Base-by-base conservation (phyloP, 2,797 vertebrate genomes). In the Microctenopoma steveboyesi region DNA sequence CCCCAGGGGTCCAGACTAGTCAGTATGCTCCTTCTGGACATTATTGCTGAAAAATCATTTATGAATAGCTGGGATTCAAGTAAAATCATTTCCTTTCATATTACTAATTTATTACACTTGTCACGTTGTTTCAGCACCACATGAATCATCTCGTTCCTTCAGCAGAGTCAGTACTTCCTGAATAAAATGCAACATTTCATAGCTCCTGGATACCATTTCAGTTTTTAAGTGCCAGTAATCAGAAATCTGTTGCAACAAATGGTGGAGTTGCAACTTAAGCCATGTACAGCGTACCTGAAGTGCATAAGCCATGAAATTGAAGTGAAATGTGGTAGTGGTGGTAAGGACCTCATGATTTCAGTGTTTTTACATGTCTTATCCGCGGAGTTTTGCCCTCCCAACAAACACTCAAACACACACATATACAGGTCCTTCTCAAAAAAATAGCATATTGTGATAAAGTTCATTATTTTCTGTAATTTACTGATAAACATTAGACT, bases 261-360 rank as follows among this genome's bases (percentile, higher is more conserved):
- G 48, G 40, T 53, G 22, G 5, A 30, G 53, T 46, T 58, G 47
- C 18, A 58, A 16, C 33, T 64, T 16, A 55, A 62, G 66, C 74
- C 61, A 8, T 12, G 42, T 33, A 40, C 37, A 42, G 48, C 33
- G 35, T 83, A 88, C 83, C 71, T 86, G 80, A 63, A 72, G 50
- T 60, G 47, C 30, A 53, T 78, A 79, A 14, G 54, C 66, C 1
- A 16, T 87, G 79, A 79, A 85, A 85, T 66, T 72, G 65, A 81
- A 77, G 65, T 81, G 76, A 85, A 83, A 56, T 81, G 77, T 57
- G 65, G 74, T 33, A 18, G 54, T n/a, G 28, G 30, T 64, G 46
- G 53, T 63, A 62, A 69, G 33, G 57, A 72, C 61, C 37, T 78
- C 68, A 75, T 89, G 69, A 75, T 83, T 85, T 81, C 66, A 54